These are phyloP conservation scores for Drosophila demipolita DNA, from an alignment of 2,888 invertebrate species.

Conservation along the genomic window DNA sequence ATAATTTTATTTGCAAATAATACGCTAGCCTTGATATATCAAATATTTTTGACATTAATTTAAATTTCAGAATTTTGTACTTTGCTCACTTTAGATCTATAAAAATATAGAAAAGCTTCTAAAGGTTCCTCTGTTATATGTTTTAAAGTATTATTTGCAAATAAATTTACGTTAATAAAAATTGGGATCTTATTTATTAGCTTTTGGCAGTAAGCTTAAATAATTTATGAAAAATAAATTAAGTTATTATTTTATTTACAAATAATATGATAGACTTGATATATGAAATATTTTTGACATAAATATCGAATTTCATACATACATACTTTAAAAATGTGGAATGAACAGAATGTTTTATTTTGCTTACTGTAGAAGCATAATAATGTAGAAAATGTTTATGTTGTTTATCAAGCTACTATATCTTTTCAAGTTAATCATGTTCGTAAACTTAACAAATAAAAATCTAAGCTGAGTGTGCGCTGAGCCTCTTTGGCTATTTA, in stretches of 20 bases:
- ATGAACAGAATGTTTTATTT: neutral
- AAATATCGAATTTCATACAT: neutral
- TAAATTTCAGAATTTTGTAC: neutral
- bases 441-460: conserved; percentile 5
- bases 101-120: too few relatives aligned
- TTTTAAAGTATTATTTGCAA: neutral
- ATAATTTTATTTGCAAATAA: neutral
- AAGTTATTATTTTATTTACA: neutral
- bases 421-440: neutral
- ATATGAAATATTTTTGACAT: neutral
- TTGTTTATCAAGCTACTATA: neutral
- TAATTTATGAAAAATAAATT: neutral
- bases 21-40: neutral
- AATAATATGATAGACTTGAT: neutral
- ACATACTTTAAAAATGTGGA: too few relatives aligned
- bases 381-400: neutral
- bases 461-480: neutral
- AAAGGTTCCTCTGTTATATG: too few relatives aligned
- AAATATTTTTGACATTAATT: neutral
- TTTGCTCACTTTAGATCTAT: too few relatives aligned
- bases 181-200: neutral
- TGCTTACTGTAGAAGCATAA: neutral
- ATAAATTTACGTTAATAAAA: neutral
- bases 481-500: conserved; percentile 3
- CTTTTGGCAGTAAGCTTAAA: too few relatives aligned